A percentile compares a stretch with the other conserved stretches of the same genome.
These are phyloP conservation scores for Ophthalmolycus amberensis DNA, from an alignment of 2,113 vertebrate genomes.

Conservation along the genomic window DNA sequence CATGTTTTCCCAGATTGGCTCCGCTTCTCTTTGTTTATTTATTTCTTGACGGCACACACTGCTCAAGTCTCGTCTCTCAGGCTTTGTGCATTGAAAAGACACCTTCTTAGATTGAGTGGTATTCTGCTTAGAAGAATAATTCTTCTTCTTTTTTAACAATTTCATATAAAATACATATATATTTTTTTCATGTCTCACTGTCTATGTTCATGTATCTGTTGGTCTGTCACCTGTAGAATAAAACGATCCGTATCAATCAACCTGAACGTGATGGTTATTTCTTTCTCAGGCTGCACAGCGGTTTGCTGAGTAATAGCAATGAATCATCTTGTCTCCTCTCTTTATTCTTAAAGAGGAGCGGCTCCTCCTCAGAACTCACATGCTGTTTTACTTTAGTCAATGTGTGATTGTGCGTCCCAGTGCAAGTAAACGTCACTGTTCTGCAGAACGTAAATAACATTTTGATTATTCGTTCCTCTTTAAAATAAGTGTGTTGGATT, in stretches of 20 bases:
- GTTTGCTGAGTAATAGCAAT: slow-evolving; percentile 29
- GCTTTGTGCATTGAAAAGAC: slow-evolving; percentile 12
- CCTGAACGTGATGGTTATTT: slow-evolving; percentile 27
- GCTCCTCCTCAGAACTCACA: not conserved
- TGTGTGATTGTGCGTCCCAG: too few species aligned
- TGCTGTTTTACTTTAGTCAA: not conserved
- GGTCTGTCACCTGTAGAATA: slow-evolving; percentile 36
- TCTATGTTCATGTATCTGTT: slow-evolving; percentile 46
- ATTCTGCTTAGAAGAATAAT: not conserved
- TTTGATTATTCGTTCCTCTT: not conserved
- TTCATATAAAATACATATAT: slow-evolving; percentile 27
- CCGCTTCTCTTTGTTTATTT: slow-evolving; percentile 33
- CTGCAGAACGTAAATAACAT: not conserved
- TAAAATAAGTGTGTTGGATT: not conserved
- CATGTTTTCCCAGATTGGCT: slow-evolving; percentile 14
- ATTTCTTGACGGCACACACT: slow-evolving; percentile 23
- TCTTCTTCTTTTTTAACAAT: not conserved
- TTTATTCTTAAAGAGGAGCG: slow-evolving; percentile 1
- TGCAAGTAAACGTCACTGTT: too few species aligned
- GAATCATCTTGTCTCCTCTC: slow-evolving; percentile 33
- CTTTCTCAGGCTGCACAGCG: not conserved
- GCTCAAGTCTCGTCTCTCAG: slow-evolving; percentile 21
- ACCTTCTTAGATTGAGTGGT: not conserved
- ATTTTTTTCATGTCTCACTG: slow-evolving; percentile 13
- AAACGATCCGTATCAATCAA: slow-evolving; percentile 42